Evolutionary conservation across 2,113 vertebrate genomes (phyloP).

Genomic region (Eupsittula cactorum): DNA sequence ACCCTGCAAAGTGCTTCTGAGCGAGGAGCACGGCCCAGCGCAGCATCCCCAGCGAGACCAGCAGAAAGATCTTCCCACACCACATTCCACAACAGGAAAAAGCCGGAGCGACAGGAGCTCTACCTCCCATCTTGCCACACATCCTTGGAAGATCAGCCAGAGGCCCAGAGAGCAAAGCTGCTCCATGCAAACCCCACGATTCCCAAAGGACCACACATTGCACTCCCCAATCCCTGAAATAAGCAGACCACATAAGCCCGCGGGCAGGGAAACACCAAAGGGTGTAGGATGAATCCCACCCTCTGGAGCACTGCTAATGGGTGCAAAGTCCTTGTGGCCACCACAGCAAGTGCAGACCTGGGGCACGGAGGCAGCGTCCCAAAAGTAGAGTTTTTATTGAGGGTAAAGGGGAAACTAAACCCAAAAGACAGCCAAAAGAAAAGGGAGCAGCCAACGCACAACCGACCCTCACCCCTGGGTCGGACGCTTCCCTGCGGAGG

Average conservation of each 20-base stretch:
- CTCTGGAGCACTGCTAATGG: rapidly evolving
- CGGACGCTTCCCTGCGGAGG: background rate
- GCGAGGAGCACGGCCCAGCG: rapidly evolving
- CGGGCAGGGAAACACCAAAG: background rate
- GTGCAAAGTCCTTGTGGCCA: background rate
- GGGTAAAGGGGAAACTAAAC: slow-evolving; percentile 22
- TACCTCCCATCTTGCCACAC: background rate
- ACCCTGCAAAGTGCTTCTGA: rapidly evolving
- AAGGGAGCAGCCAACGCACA: background rate
- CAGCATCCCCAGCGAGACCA: rapidly evolving
- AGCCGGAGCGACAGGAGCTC: rapidly evolving
- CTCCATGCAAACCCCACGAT: background rate
- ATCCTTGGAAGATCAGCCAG: background rate
- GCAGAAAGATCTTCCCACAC: background rate
- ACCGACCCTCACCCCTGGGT: background rate
- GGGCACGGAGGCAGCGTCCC: background rate
- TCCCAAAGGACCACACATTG: rapidly evolving
- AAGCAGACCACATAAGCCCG: background rate
- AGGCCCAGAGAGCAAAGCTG: background rate
- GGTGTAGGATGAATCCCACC: background rate
- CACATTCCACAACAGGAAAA: rapidly evolving
- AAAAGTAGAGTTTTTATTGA: slow-evolving; percentile 66
- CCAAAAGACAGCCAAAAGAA: background rate
- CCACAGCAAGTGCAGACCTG: background rate
- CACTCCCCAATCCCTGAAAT: background rate